Evolutionary conservation across 2,797 vertebrate genomes (phyloP), one percentile per base, ranked within the genome.

Genomic region (Phaenicophaeus curvirostris): DNA sequence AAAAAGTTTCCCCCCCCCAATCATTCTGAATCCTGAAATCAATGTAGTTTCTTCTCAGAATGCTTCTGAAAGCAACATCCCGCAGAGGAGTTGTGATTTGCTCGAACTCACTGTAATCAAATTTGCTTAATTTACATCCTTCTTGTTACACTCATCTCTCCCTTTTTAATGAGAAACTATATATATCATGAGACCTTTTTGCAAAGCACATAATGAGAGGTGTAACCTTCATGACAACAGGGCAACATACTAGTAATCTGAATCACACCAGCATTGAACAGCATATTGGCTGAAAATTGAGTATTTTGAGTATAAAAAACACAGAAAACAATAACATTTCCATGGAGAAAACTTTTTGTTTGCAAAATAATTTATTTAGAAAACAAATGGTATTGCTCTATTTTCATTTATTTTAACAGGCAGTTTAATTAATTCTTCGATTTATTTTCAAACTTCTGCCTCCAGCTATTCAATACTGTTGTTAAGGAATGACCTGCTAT

Each of bases 381-480:
- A 85, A 96, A 93, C 35, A 89, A 92, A 87, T 35, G 8, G 42
- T 80, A 75, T 91, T 69, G 31, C 15, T 86, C 30, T 86, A 16
- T 73, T 95, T 90, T 90, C 74, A 89, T 61, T 95, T 93, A 84
- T 91, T 94, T 92, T 72, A 31, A 10, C 31, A 85, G 79, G 18
- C 46, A 86, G 66, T 75, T 93, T 96, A 94, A 96, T 96, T 96
- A 94, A 90, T 94, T 91, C 79, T 95, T 94, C 50, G 68, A 83
- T 87, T 94, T 95, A 58, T 93, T 94, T 91, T 89, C 8, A 18
- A 74, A 83, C 15, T 81, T 88, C 48, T 53, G 30, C 58, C 71
- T 89, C 62, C 33, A 92, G 69, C 18, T 20, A 33, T 81, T 92
- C 0, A 0, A 84, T 85, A 78, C 17, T 87, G 58, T 50, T 93